Base-by-base conservation (phyloP, 2,888 invertebrate species). In the Xiphydria camelus region DNA sequence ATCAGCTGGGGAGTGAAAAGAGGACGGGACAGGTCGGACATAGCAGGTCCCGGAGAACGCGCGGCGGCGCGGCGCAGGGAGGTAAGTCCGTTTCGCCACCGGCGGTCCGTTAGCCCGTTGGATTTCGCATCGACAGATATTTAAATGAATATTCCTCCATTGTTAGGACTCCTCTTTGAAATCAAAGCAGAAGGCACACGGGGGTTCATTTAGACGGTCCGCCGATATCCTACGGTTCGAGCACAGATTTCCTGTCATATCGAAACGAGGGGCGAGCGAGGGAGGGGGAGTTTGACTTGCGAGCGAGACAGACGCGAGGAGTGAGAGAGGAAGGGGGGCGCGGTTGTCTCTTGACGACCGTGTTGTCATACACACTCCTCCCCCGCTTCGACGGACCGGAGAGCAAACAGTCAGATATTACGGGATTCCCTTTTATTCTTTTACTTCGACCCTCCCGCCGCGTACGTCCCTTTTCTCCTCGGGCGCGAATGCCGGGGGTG, bases 71-170 rank as follows among this genome's bases (percentile, higher is more conserved):
- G 23, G 7, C 14, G 2, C 17, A n/a, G 32, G 19, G 19, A 29
- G 12, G 23, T 20, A 19, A 32, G 41, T 32, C 41, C 20, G 21
- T n/a, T n/a, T n/a, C n/a, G 10, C 39, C 18, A 15, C 9, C 43
- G 47, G 50, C 55, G 52, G 49, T 47, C 54, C 15, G 12, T 23
- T 20, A 15, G 4, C 53, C 51, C 56, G 59, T 61, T 56, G 55
- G 56, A 55, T 62, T 62, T 53, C 61, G 58, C 73, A 73, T 73
- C 66, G 73, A 70, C 73, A 73, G 72, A 67, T 71, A 72, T 73
- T 71, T 72, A 72, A 74, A 74, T 70, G 72, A 70, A 70, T 71
- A 71, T 73, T 66, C 60, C 67, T 68, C 60, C 59, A 57, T 58
- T 57, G 64, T 59, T 62, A 53, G 59, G 59, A 57, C 53, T 60